A percentile compares a stretch with the other conserved stretches of the same genome.
phyloP scores from a whole-genome alignment of 1,140 invertebrate species.

The Drosophila persimilis region DNA sequence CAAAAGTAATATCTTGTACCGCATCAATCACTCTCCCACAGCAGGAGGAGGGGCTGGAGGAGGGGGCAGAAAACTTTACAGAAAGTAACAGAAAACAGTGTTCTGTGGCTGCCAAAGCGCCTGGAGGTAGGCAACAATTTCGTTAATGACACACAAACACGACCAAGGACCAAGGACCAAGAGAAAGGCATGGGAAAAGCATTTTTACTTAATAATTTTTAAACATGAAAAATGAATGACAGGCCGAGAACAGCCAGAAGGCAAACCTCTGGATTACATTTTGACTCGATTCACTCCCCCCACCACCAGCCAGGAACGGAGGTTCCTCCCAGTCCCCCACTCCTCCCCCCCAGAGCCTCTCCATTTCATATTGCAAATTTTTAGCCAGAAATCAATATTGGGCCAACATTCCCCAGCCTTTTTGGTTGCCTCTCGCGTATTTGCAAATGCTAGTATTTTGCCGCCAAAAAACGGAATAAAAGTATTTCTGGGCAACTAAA shows the following conservation, averaged over 20 bases:
- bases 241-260: slow-evolving; percentile 16
- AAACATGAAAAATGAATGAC: slow-evolving; percentile 39
- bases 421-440: too few relatives aligned
- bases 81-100: neutral
- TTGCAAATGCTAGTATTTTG: neutral
- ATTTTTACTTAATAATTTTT: slow-evolving; percentile 45
- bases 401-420: neutral
- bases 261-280: slow-evolving; percentile 1
- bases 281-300: neutral
- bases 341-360: too few relatives aligned
- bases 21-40: too few relatives aligned
- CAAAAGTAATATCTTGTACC: too few relatives aligned
- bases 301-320: too few relatives aligned
- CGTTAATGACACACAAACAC: slow-evolving; percentile 65
- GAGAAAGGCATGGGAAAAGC: slow-evolving; percentile 5
- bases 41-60: too few relatives aligned
- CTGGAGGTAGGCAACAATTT: slow-evolving; percentile 47
- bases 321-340: too few relatives aligned
- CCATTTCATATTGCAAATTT: too few relatives aligned
- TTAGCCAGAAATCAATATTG: slow-evolving; percentile 6
- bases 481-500: neutral
- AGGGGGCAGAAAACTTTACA: slow-evolving; percentile 1
- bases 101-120: slow-evolving; percentile 38
- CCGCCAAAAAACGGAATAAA: neutral
- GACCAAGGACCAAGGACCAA: neutral